Evolutionary conservation across 2,113 vertebrate species (phyloP).

Genomic region (Alligator mississippiensis): DNA sequence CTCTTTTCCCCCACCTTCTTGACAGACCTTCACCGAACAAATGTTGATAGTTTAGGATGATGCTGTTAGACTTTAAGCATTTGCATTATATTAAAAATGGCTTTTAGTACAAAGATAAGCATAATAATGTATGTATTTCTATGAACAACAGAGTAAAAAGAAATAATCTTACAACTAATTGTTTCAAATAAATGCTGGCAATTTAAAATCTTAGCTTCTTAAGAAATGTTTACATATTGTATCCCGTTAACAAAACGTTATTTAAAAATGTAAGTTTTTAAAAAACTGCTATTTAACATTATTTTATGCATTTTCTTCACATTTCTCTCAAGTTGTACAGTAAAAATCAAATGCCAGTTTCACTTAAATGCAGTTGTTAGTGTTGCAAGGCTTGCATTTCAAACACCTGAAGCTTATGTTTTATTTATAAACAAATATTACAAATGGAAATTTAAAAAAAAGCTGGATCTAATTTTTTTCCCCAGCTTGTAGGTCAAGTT

Average conservation of each 20-base stretch:
- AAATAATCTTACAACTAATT: not conserved
- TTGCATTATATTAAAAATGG: not conserved
- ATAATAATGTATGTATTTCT: not conserved
- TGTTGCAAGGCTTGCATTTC: not conserved
- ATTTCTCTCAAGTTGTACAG: not conserved
- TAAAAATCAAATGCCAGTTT: not conserved
- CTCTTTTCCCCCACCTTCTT: not conserved
- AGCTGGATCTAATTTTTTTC: not conserved
- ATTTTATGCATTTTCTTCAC: not conserved
- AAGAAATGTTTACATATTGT: not conserved
- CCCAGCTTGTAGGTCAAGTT: fast-evolving
- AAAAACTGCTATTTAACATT: not conserved
- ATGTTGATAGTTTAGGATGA: not conserved
- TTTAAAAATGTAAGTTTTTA: not conserved
- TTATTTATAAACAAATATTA: not conserved
- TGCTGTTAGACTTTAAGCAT: not conserved
- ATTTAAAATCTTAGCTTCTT: fast-evolving
- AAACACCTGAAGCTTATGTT: not conserved
- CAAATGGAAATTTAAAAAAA: not conserved
- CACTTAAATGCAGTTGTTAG: not conserved
- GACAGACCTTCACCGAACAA: not conserved
- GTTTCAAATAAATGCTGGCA: not conserved
- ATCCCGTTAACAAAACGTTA: not conserved
- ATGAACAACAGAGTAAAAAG: not conserved
- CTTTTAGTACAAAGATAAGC: not conserved